These are phyloP conservation scores for Capitulum mitella DNA, from an alignment of 2,888 invertebrate genomes.

Conservation along the genomic window DNA sequence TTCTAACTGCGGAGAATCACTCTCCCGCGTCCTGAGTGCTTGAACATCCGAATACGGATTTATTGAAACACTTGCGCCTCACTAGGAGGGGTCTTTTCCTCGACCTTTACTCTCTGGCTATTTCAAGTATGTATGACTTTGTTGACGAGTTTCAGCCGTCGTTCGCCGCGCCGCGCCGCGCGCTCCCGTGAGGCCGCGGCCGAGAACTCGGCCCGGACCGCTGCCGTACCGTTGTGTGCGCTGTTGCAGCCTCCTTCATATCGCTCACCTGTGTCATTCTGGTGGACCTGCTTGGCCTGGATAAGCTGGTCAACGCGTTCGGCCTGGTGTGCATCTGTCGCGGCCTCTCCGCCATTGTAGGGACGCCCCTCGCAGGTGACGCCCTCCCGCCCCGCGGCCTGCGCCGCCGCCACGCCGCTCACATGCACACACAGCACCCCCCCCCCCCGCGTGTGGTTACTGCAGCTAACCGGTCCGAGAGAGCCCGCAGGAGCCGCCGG, in stretches of 20 bases:
- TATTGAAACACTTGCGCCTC: too few relatives aligned
- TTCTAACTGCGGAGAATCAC: too few relatives aligned
- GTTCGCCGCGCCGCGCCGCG: too few relatives aligned
- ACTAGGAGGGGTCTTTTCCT: too few relatives aligned
- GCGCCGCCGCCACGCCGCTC: not conserved
- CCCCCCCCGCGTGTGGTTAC: not conserved
- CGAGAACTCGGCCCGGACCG: not conserved
- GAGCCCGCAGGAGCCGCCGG: not conserved
- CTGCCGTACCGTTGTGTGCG: not conserved
- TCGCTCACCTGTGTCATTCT: constrained; percentile 95
- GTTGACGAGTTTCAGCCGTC: too few relatives aligned
- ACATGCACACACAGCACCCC: not conserved
- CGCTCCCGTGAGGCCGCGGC: not conserved
- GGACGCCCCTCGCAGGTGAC: constrained; percentile 50
- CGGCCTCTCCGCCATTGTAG: constrained; percentile 83
- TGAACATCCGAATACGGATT: too few relatives aligned
- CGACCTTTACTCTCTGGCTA: too few relatives aligned
- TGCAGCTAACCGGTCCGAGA: too few relatives aligned
- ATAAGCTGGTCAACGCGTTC: constrained; percentile 93
- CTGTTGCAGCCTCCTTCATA: constrained; percentile 78
- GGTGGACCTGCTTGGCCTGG: constrained; percentile 89
- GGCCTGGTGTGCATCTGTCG: constrained; percentile 91
- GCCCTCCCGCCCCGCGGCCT: constrained; percentile 22
- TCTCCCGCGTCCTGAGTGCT: too few relatives aligned
- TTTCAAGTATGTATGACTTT: too few relatives aligned